phyloP scores from a whole-genome alignment of 2,888 invertebrate species.

The Leptarthrus brevirostris region DNA sequence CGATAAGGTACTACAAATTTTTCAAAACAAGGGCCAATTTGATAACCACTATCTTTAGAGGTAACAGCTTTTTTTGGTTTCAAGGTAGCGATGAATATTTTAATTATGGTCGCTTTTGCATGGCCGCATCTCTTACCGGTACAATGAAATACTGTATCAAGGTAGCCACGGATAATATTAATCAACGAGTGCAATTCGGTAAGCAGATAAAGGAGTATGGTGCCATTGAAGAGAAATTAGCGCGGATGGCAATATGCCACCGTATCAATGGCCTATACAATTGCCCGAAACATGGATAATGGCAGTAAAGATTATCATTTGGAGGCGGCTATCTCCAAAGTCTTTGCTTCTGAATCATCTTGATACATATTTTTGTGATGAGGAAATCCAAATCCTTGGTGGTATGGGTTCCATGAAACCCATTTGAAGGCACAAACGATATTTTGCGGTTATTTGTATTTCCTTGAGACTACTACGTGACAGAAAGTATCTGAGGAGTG shows the following conservation, averaged over 20 bases:
- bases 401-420: slow-evolving; percentile 98
- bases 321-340: slow-evolving; percentile 97
- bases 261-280: slow-evolving; percentile 93
- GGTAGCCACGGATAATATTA: slow-evolving; percentile 92
- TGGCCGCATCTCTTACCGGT: slow-evolving; percentile 93
- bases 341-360: slow-evolving; percentile 94
- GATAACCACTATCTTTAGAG: slow-evolving; percentile 48
- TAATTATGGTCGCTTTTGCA: slow-evolving; percentile 96
- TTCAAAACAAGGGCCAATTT: too few species aligned
- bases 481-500: too few species aligned
- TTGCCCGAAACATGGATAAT: slow-evolving; percentile 96
- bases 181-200: slow-evolving; percentile 88
- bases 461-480: too few species aligned
- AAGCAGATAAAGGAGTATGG: slow-evolving; percentile 83
- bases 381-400: slow-evolving; percentile 96
- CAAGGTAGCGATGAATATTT: slow-evolving; percentile 79
- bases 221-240: slow-evolving; percentile 91
- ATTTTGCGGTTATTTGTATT: slow-evolving; percentile 96
- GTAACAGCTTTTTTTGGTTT: slow-evolving; percentile 86
- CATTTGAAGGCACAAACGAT: slow-evolving; percentile 98
- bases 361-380: slow-evolving; percentile 97
- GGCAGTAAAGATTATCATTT: slow-evolving; percentile 94
- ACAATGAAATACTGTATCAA: slow-evolving; percentile 90
- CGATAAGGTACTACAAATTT: slow-evolving; percentile 74
- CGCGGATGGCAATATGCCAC: slow-evolving; percentile 93